A percentile compares a stretch with the other conserved stretches of the same genome.
phyloP scores from a whole-genome alignment of 2,797 vertebrate species.

The Helostoma temminkii region DNA sequence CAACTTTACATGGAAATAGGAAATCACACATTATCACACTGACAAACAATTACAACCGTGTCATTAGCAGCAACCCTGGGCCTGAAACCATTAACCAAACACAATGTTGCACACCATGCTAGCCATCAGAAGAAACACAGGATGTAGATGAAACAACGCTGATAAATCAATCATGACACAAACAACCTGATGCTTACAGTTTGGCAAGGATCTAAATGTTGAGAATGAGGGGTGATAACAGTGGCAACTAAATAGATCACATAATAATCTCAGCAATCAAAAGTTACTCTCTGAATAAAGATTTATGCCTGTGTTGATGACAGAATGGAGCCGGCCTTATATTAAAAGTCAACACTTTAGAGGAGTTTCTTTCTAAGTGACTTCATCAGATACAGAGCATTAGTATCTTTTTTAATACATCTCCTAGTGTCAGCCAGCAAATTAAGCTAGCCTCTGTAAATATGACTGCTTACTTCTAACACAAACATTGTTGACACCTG shows the following conservation, averaged over 20 bases:
- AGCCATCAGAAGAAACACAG: slow-evolving; percentile 70
- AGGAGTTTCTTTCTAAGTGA: slow-evolving; percentile 72
- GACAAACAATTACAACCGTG: slow-evolving; percentile 97
- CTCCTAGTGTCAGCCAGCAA: slow-evolving; percentile 76
- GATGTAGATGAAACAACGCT: slow-evolving; percentile 66
- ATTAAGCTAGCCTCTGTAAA: slow-evolving; percentile 81
- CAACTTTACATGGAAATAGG: slow-evolving; percentile 93
- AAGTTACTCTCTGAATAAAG: slow-evolving; percentile 62
- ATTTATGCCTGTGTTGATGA: slow-evolving; percentile 56
- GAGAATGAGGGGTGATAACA: slow-evolving; percentile 25
- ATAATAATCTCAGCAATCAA: slow-evolving; percentile 59
- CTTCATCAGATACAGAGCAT: slow-evolving; percentile 81
- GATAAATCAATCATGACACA: slow-evolving; percentile 72
- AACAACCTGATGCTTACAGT: slow-evolving; percentile 62
- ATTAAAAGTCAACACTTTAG: slow-evolving; percentile 83
- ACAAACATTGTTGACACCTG: slow-evolving; percentile 87
- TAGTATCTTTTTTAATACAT: slow-evolving; percentile 84
- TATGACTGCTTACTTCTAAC: slow-evolving; percentile 84
- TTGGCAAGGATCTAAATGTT: slow-evolving; percentile 43
- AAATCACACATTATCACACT: slow-evolving; percentile 92
- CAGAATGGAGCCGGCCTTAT: slow-evolving; percentile 59
- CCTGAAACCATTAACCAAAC: slow-evolving; percentile 86
- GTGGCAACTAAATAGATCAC: slow-evolving; percentile 57
- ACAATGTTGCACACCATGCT: slow-evolving; percentile 69
- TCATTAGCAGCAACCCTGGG: slow-evolving; percentile 93